A percentile compares a stretch with the other conserved stretches of the same genome.
phyloP scores from a whole-genome alignment of 1,140 invertebrate species.

The Drosophila pectinifera region DNA sequence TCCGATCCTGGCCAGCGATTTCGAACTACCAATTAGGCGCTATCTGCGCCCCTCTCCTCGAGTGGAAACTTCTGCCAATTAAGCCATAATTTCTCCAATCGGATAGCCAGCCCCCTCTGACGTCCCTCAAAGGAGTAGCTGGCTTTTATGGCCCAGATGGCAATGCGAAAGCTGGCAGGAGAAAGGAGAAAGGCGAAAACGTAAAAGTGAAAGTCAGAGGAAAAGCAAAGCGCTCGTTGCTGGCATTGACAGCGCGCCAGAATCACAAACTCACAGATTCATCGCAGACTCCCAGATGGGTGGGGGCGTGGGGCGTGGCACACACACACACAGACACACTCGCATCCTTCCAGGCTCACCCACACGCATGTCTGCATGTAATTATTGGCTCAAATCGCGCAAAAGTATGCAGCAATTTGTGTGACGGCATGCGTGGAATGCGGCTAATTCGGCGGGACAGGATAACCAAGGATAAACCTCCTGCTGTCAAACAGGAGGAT shows the following conservation, averaged over 20 bases:
- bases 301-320: not conserved
- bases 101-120: constrained; percentile 1
- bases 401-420: constrained; percentile 57
- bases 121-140: constrained; percentile 11
- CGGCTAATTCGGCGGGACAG: not conserved
- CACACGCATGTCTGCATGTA: constrained; percentile 50
- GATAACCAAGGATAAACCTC: no score
- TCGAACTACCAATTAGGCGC: not conserved
- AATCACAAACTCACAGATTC: constrained; percentile 10
- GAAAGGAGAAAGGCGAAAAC: no score
- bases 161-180: constrained; percentile 1
- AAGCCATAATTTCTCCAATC: constrained; percentile 1
- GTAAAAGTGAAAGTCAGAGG: not conserved
- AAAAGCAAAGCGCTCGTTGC: not conserved
- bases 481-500: constrained; percentile 29
- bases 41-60: no score
- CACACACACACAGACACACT: constrained; percentile 10
- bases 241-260: constrained; percentile 9
- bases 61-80: constrained; percentile 5
- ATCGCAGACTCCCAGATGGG: not conserved
- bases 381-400: constrained; percentile 73
- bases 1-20: not conserved
- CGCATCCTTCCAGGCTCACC: not conserved
- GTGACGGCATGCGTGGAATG: constrained; percentile 24
- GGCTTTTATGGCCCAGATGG: not conserved